phyloP scores from a whole-genome alignment of 1,140 invertebrate genomes.

The Penaeus indicus region DNA sequence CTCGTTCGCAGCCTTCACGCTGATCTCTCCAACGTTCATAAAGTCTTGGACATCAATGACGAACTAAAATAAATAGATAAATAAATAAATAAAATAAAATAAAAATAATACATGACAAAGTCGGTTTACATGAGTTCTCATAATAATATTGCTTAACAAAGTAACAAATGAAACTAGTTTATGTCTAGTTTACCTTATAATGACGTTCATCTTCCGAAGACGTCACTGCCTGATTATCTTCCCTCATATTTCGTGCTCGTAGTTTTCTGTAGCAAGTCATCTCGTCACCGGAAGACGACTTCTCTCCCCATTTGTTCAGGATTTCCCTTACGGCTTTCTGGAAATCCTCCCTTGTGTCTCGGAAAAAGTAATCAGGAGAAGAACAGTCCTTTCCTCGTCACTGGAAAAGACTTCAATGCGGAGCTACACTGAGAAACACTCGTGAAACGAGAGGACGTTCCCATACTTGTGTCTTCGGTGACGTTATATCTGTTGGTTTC shows the following conservation, averaged over 20 bases:
- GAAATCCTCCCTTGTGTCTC: conserved; percentile 41
- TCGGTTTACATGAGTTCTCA: not conserved
- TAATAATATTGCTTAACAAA: not conserved
- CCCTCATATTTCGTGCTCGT: not conserved
- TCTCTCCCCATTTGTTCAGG: conserved; percentile 40
- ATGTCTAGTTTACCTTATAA: conserved; percentile 5
- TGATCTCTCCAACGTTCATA: conserved; percentile 42
- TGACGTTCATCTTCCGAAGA: not conserved
- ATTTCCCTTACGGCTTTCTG: conserved; percentile 48
- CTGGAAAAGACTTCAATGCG: not conserved
- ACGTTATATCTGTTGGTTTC: too few relatives aligned
- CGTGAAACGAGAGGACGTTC: too few relatives aligned
- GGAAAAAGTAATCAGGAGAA: conserved; percentile 47
- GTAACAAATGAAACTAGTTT: too few relatives aligned
- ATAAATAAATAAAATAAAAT: too few relatives aligned
- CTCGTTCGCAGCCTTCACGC: conserved; percentile 39
- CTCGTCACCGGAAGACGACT: conserved; percentile 31
- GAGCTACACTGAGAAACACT: too few relatives aligned
- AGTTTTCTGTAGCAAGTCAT: conserved; percentile 43
- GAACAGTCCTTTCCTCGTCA: conserved; percentile 44
- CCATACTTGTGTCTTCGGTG: too few relatives aligned
- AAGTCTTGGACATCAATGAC: conserved; percentile 58
- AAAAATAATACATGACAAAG: not conserved
- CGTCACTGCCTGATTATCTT: conserved; percentile 13
- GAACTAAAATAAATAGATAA: conserved; percentile 15